phyloP scores from a whole-genome alignment of 2,888 invertebrate species.

The Aporophyla nigra region DNA sequence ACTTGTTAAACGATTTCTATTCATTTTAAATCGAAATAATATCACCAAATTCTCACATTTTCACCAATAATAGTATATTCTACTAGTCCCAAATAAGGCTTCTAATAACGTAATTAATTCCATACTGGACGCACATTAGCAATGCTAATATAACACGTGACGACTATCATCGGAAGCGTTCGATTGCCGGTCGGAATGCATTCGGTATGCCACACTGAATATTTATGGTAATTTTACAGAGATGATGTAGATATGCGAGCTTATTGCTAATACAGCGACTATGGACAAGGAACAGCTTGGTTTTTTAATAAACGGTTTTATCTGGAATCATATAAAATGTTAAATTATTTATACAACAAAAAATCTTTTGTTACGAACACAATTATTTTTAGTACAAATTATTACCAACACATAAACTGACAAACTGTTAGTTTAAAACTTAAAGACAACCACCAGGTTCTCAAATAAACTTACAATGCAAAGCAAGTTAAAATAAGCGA shows the following conservation, averaged over 20 bases:
- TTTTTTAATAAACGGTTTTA: background rate
- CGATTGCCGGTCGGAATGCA: conserved; percentile 55
- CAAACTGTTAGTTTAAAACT: background rate
- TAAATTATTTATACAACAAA: no score
- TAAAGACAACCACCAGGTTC: background rate
- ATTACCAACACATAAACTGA: background rate
- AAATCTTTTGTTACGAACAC: no score
- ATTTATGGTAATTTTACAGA: conserved; percentile 64
- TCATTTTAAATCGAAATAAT: background rate
- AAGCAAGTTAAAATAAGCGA: background rate
- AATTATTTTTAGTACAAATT: background rate
- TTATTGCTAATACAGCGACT: conserved; percentile 13
- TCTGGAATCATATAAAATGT: background rate
- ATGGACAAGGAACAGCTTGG: background rate
- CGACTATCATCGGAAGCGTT: conserved; percentile 56
- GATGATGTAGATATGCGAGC: conserved; percentile 36
- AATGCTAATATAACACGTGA: conserved; percentile 64
- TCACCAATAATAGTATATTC: background rate
- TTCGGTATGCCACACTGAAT: conserved; percentile 56
- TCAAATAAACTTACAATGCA: background rate
- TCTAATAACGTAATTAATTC: conserved; percentile 65
- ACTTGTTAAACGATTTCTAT: background rate
- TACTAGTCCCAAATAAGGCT: conserved; percentile 50
- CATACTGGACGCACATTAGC: conserved; percentile 60
- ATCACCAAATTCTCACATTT: background rate